These are phyloP conservation scores for Phocides pigmalion DNA, from an alignment of 1,140 invertebrate species.

Conservation along the genomic window DNA sequence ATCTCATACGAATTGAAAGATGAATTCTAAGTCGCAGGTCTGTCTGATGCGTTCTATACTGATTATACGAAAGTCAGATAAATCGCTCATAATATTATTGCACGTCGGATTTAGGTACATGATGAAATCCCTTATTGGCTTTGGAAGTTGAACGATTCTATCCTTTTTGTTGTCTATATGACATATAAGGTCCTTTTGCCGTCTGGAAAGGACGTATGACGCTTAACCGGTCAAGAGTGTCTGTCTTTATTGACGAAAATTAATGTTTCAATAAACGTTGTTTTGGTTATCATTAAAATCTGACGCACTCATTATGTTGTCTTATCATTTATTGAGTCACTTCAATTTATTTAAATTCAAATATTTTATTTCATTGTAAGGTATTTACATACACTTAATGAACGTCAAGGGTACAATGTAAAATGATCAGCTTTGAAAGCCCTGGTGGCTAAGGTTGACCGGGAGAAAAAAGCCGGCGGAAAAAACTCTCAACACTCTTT, in stretches of 20 bases:
- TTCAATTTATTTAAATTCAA: no score
- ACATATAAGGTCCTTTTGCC: not conserved
- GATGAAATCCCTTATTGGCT: conserved; percentile 2
- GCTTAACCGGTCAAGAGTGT: conserved; percentile 12
- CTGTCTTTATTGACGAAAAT: not conserved
- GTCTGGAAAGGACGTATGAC: not conserved
- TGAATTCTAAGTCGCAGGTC: not conserved
- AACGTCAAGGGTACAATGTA: no score
- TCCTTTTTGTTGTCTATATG: conserved; percentile 5
- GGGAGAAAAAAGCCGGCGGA: no score
- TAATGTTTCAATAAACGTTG: no score
- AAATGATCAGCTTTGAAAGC: no score
- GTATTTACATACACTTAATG: no score
- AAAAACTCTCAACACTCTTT: no score
- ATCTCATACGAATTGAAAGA: conserved; percentile 4
- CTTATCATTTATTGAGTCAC: no score
- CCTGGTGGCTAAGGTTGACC: no score
- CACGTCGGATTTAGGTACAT: not conserved
- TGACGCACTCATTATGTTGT: no score
- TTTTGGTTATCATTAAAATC: no score
- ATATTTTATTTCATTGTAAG: no score
- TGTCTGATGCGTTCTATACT: not conserved
- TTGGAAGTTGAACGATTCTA: conserved; percentile 1
- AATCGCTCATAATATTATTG: not conserved
- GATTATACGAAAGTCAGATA: not conserved